Conservation (phyloP, 2,797 vertebrate genomes). For the Acrocephalus scirpaceus region DNA sequence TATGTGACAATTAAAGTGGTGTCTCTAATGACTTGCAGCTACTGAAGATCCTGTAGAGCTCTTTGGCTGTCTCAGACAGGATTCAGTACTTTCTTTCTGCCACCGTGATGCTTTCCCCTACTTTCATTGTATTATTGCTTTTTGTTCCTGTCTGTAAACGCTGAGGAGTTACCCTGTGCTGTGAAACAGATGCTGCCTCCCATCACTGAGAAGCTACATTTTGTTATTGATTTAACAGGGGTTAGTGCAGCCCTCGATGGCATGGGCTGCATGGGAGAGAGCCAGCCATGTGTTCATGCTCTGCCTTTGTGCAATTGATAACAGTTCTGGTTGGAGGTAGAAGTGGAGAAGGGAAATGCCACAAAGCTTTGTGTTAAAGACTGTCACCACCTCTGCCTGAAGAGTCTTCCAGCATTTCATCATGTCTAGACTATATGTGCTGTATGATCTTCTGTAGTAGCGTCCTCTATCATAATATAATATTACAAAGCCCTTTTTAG, state of each 20-base stretch:
- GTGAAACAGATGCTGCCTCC: neutral
- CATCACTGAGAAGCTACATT: neutral
- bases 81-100: neutral
- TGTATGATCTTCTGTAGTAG: neutral
- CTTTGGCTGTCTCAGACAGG: neutral
- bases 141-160: neutral
- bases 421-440: neutral
- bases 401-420: slow-evolving; percentile 29
- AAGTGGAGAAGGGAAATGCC: neutral
- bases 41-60: neutral
- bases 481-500: slow-evolving; percentile 13
- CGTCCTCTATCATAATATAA: neutral
- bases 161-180: neutral
- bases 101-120: accelerated
- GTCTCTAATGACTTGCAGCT: neutral
- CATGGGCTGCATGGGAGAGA: neutral
- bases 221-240: neutral
- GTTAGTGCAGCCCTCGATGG: neutral
- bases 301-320: neutral
- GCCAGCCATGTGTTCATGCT: neutral
- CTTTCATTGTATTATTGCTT: neutral
- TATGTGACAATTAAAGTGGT: neutral
- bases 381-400: slow-evolving; percentile 4
- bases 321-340: neutral
- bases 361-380: neutral